phyloP scores from a whole-genome alignment of 2,797 vertebrate species.

The Lagodon rhomboides region DNA sequence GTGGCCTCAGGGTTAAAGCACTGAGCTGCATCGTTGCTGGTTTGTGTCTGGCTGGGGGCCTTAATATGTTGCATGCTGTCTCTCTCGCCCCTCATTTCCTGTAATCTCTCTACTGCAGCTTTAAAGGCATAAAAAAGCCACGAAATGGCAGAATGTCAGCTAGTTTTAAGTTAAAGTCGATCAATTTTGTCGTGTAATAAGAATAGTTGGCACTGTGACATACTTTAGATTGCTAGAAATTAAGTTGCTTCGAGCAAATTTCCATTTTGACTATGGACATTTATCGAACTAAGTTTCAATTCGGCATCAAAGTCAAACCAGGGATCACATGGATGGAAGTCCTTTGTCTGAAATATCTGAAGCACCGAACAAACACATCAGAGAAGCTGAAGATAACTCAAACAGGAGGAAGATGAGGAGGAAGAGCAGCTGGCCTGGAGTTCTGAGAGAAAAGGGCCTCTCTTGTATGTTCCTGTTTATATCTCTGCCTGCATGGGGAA shows the following conservation, averaged over 20 bases:
- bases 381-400: constrained; percentile 35
- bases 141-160: background rate
- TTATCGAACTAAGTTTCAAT: background rate
- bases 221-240: too few relatives aligned
- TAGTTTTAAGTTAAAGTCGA: background rate
- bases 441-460: constrained; percentile 65
- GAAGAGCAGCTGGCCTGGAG: constrained; percentile 63
- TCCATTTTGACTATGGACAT: background rate
- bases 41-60: background rate
- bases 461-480: constrained; percentile 77
- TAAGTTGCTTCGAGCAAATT: too few relatives aligned
- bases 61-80: background rate
- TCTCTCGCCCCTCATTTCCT: background rate
- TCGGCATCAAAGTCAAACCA: constrained; percentile 21
- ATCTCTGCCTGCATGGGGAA: constrained; percentile 19
- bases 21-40: background rate
- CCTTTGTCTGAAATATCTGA: constrained; percentile 54
- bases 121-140: background rate
- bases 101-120: background rate
- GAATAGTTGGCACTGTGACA: background rate
- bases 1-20: background rate
- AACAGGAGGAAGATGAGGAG: constrained; percentile 40
- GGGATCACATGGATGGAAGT: constrained; percentile 28
- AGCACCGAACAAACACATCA: constrained; percentile 51
- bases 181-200: background rate